A percentile compares a stretch with the other conserved stretches of the same genome.
phyloP scores from a whole-genome alignment of 2,113 vertebrate genomes.

The Dipodomys merriami region DNA sequence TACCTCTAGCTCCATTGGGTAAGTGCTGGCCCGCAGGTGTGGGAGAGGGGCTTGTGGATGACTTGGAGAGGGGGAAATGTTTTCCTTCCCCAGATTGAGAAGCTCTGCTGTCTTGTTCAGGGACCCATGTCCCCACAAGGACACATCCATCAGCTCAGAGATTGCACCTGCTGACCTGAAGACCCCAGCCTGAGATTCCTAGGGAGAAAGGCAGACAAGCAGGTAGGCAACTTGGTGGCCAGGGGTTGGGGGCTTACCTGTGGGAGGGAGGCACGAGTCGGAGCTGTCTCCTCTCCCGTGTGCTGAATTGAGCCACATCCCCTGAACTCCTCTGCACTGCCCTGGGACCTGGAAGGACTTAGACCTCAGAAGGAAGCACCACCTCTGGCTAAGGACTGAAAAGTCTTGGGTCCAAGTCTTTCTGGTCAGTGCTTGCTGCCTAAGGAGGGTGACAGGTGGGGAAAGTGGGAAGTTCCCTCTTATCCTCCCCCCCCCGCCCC shows the following conservation, averaged over 20 bases:
- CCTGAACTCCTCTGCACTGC: background rate
- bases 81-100: background rate
- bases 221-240: background rate
- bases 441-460: background rate
- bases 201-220: background rate
- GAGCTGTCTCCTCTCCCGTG: background rate
- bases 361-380: background rate
- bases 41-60: background rate
- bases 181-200: background rate
- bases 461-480: background rate
- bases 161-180: background rate
- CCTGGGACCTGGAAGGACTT: background rate
- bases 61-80: background rate
- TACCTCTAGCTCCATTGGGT: slow-evolving; percentile 22
- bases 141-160: background rate
- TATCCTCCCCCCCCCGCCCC: background rate
- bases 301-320: background rate
- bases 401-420: background rate
- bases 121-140: background rate
- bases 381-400: background rate
- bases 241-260: background rate
- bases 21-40: background rate
- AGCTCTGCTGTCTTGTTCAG: background rate
- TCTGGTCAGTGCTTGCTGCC: background rate
- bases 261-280: background rate